These are phyloP conservation scores for Neoniphon sammara DNA, from an alignment of 2,797 vertebrate species.

Conservation along the genomic window DNA sequence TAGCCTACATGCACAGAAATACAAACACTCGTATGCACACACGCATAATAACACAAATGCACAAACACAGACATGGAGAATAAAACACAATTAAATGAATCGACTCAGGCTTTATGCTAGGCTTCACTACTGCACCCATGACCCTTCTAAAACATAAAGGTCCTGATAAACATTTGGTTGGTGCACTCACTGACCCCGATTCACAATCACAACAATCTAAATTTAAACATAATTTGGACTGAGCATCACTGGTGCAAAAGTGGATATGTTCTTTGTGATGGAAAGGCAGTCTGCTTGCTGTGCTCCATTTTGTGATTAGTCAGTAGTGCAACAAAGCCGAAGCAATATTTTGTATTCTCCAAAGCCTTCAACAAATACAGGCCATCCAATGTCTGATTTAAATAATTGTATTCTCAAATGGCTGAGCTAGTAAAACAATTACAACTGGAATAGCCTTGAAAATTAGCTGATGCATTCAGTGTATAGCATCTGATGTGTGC, in stretches of 20 bases:
- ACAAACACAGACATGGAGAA: neutral
- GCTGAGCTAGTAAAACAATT: neutral
- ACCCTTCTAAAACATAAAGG: neutral
- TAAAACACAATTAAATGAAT: neutral
- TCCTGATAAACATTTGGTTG: neutral
- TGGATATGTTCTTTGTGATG: no score
- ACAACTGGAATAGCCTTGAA: neutral
- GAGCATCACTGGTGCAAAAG: no score
- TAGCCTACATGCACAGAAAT: constrained; percentile 29
- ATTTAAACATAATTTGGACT: no score
- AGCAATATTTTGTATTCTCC: neutral
- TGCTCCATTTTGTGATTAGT: no score
- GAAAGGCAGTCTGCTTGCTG: no score
- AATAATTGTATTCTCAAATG: no score
- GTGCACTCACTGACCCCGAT: no score
- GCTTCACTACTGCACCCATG: neutral
- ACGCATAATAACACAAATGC: constrained; percentile 6
- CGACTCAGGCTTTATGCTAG: neutral
- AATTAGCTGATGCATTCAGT: neutral
- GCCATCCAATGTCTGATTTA: neutral
- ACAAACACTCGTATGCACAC: constrained; percentile 8
- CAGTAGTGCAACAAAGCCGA: no score
- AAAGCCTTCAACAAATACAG: no score
- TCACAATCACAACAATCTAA: no score
- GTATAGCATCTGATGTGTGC: no score